Evolutionary conservation across 2,797 vertebrate species (phyloP).

Genomic region (Poeciliopsis paucimaculata): DNA sequence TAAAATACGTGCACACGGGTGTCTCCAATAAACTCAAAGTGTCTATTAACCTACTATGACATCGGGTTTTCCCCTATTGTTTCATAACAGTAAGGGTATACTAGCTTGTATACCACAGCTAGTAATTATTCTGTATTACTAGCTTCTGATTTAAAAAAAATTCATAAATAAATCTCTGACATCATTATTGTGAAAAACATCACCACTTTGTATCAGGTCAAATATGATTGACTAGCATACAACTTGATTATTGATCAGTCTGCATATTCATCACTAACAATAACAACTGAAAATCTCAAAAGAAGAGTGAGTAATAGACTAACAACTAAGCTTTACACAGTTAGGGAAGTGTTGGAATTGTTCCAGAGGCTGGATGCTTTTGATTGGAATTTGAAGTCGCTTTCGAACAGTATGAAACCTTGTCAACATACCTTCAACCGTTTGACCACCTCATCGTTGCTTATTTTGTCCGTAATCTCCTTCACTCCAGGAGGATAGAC

Average conservation of each 20-base stretch:
- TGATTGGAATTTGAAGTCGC: not conserved
- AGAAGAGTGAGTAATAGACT: not conserved
- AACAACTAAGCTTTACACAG: constrained; percentile 14
- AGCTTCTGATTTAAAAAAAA: not conserved
- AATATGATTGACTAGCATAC: not conserved
- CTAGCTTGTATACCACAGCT: not conserved
- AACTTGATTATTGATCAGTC: not conserved
- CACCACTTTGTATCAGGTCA: not conserved
- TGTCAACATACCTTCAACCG: constrained; percentile 89
- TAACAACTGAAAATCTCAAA: not conserved
- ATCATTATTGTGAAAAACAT: not conserved
- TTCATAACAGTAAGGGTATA: not conserved
- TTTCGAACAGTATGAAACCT: not conserved
- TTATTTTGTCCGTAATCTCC: constrained; percentile 98
- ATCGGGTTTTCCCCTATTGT: not conserved
- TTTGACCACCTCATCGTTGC: constrained; percentile 98
- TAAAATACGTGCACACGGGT: not conserved
- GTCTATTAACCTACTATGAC: not conserved
- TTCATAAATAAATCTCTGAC: not conserved
- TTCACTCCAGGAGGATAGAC: constrained; percentile 97
- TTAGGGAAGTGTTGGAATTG: constrained; percentile 21
- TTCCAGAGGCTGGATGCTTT: constrained; percentile 23
- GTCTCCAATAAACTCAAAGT: not conserved
- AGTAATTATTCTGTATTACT: not conserved
- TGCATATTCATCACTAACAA: not conserved